Percentiles rank a stretch among this genome's conserved stretches.
Evolutionary conservation across 2,888 invertebrate species (phyloP).

Genomic region (Junonia oenone): DNA sequence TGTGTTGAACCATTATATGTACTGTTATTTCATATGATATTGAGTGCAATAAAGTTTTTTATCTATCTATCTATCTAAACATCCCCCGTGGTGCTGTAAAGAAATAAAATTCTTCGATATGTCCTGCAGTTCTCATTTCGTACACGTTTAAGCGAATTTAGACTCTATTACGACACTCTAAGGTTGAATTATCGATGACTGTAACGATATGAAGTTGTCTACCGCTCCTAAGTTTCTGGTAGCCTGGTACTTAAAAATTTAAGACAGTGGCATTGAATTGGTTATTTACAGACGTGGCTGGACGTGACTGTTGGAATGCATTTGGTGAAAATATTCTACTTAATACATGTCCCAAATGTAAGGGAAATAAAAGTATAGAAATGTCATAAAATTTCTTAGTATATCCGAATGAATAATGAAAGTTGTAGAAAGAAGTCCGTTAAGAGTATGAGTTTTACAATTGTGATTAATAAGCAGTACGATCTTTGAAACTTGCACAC

Average conservation of each 20-base stretch:
- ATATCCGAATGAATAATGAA: too few relatives aligned
- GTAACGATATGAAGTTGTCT: neutral
- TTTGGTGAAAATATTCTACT: neutral
- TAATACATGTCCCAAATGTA: neutral
- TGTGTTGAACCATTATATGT: too few relatives aligned
- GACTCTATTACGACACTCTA: neutral
- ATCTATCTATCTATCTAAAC: too few relatives aligned
- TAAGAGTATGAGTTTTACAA: too few relatives aligned
- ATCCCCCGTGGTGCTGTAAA: slow-evolving; percentile 1
- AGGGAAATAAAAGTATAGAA: too few relatives aligned
- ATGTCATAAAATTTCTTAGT: too few relatives aligned
- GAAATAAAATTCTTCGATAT: slow-evolving; percentile 13
- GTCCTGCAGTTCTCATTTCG: neutral
- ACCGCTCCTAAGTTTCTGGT: slow-evolving; percentile 12
- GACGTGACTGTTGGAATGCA: slow-evolving; percentile 3
- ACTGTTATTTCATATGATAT: too few relatives aligned
- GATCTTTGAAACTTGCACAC: too few relatives aligned
- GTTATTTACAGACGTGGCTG: slow-evolving; percentile 6
- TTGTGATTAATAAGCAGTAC: too few relatives aligned
- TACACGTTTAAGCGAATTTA: neutral
- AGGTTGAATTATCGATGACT: neutral
- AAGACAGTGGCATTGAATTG: slow-evolving; percentile 9
- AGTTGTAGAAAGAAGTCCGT: too few relatives aligned
- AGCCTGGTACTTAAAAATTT: slow-evolving; percentile 19
- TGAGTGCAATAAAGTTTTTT: too few relatives aligned